Percentiles rank a stretch among this genome's conserved stretches.
Conservation (phyloP, 92 coral and sea anemone species). For the Metridium senile region DNA sequence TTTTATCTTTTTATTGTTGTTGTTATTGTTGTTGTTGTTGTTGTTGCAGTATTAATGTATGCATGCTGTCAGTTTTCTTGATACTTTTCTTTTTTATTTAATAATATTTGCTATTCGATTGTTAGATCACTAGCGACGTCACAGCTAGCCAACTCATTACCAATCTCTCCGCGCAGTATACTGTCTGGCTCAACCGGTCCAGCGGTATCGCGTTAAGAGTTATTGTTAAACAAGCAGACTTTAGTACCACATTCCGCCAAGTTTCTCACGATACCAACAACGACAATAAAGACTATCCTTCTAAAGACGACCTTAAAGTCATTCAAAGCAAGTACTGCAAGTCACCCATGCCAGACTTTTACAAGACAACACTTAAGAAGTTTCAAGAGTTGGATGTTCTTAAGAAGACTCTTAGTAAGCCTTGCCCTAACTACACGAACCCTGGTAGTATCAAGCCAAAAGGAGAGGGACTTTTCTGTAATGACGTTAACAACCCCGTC, state of each 20-base stretch:
- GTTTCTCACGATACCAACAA: conserved; percentile 41
- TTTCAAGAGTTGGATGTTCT: conserved; percentile 42
- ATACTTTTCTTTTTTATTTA: too few species aligned
- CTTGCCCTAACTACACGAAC: conserved; percentile 62
- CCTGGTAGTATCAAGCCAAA: background rate
- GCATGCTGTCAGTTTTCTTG: too few species aligned
- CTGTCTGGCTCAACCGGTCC: conserved; percentile 71
- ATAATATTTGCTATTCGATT: too few species aligned
- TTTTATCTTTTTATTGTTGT: too few species aligned
- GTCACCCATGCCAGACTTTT: conserved; percentile 65
- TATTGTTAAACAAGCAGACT: conserved; percentile 45
- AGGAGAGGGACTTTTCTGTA: conserved; percentile 52
- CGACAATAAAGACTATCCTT: conserved; percentile 45
- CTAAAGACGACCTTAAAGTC: background rate
- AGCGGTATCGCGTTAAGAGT: conserved; percentile 63
- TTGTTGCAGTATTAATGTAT: too few species aligned
- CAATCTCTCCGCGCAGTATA: conserved; percentile 37
- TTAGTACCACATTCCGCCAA: conserved; percentile 70
- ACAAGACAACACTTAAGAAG: conserved; percentile 29
- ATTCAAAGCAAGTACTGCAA: conserved; percentile 46
- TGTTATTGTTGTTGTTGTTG: too few species aligned
- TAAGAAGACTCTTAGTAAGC: conserved; percentile 23
- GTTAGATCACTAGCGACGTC: conserved; percentile 50
- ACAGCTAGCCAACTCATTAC: conserved; percentile 30
- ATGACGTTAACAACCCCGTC: conserved; percentile 56